Percentiles rank a stretch among this genome's conserved stretches.
These are phyloP conservation scores for Notodonta ziczac DNA, from an alignment of 2,888 invertebrate genomes.

Conservation along the genomic window DNA sequence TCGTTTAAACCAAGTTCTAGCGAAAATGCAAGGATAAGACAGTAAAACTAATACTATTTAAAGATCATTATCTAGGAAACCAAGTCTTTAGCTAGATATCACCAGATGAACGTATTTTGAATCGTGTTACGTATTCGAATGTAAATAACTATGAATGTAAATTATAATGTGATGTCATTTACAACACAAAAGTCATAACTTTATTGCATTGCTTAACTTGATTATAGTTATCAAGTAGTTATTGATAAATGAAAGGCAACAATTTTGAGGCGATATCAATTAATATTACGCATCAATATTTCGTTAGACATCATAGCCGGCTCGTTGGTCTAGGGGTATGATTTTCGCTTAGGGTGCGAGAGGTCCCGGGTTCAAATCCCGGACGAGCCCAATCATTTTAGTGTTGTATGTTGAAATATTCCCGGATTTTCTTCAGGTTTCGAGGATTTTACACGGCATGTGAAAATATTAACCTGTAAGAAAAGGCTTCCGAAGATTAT, in stretches of 20 bases:
- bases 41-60: no score
- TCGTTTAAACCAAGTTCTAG: no score
- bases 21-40: no score
- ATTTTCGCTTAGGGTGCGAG: constrained; percentile 83
- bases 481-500: no score
- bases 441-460: no score
- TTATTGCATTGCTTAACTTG: background rate
- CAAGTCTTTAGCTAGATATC: no score
- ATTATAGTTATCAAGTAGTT: background rate
- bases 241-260: background rate
- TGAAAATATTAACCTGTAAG: no score
- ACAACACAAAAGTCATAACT: background rate
- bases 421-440: background rate
- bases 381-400: constrained; percentile 45
- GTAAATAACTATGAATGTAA: no score
- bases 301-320: constrained; percentile 26
- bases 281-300: background rate
- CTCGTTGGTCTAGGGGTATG: constrained; percentile 84
- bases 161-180: no score
- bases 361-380: constrained; percentile 82
- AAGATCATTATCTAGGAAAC: no score
- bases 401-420: background rate
- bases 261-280: background rate
- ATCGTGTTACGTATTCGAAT: no score
- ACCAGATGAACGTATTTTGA: no score